Evolutionary conservation across 2,888 invertebrate species (phyloP).

Genomic region (Bellardia bayeri): DNA sequence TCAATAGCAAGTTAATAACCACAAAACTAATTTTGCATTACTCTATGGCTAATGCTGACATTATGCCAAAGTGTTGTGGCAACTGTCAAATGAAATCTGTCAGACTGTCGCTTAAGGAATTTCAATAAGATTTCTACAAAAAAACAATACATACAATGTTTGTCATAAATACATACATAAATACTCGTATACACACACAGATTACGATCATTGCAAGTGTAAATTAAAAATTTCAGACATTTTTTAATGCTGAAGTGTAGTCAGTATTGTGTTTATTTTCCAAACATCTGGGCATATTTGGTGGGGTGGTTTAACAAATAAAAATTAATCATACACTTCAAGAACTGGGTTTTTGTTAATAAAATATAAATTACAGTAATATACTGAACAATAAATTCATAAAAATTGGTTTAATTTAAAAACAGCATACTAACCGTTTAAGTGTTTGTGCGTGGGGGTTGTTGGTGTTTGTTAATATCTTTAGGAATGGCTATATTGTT

Average conservation of each 20-base stretch:
- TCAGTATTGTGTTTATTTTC: neutral
- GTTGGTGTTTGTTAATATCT: neutral
- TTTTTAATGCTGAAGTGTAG: neutral
- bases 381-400: constrained; percentile 1
- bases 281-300: constrained; percentile 40
- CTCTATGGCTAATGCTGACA: neutral
- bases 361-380: constrained; percentile 2
- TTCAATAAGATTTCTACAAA: constrained; percentile 13
- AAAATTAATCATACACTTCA: constrained; percentile 6
- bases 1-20: constrained; percentile 4
- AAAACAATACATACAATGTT: neutral
- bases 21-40: constrained; percentile 51
- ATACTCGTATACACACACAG: neutral
- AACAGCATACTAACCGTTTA: neutral
- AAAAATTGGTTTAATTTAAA: constrained; percentile 9
- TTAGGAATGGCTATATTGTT: neutral
- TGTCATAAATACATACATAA: too few species aligned
- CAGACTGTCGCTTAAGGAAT: constrained; percentile 41
- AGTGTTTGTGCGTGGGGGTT: neutral
- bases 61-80: constrained; percentile 35
- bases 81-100: constrained; percentile 40
- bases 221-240: constrained; percentile 35
- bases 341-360: constrained; percentile 1
- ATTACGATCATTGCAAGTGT: constrained; percentile 24
- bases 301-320: constrained; percentile 11